A percentile compares a stretch with the other conserved stretches of the same genome.
These are phyloP conservation scores for Eulithis testata DNA, from an alignment of 2,888 invertebrate genomes.

Conservation along the genomic window DNA sequence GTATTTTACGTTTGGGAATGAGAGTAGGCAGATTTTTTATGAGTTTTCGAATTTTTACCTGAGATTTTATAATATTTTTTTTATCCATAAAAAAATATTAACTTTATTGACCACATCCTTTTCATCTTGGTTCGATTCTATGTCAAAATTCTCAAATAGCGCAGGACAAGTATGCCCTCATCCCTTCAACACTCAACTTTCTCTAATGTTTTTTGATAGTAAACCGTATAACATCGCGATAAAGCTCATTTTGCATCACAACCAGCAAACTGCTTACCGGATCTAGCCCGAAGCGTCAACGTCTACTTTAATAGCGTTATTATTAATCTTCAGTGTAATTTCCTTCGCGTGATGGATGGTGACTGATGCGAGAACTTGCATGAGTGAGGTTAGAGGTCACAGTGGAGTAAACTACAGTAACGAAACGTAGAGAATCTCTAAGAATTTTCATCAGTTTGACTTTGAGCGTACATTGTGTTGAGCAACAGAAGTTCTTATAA, in stretches of 20 bases:
- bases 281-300: constrained; percentile 42
- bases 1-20: too few relatives aligned
- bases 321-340: constrained; percentile 76
- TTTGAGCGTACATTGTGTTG: too few relatives aligned
- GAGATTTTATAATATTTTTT: too few relatives aligned
- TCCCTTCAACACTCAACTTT: neutral
- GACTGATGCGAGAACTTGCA: constrained; percentile 58
- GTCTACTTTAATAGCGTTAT: constrained; percentile 60
- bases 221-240: neutral
- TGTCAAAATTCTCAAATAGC: neutral
- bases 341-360: constrained; percentile 71
- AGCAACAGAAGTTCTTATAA: too few relatives aligned
- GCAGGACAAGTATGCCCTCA: neutral
- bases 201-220: neutral
- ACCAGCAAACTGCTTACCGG: constrained; percentile 6
- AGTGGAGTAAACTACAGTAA: constrained; percentile 22
- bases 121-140: neutral
- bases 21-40: neutral
- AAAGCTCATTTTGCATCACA: constrained; percentile 11
- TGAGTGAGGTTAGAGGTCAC: constrained; percentile 54
- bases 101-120: too few relatives aligned
- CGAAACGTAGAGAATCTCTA: constrained; percentile 5
- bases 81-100: too few relatives aligned
- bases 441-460: neutral
- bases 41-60: neutral